Percentiles rank a stretch among this genome's conserved stretches.
Evolutionary conservation across 2,113 vertebrate genomes (phyloP).

Genomic region (Macquaria ambigua): DNA sequence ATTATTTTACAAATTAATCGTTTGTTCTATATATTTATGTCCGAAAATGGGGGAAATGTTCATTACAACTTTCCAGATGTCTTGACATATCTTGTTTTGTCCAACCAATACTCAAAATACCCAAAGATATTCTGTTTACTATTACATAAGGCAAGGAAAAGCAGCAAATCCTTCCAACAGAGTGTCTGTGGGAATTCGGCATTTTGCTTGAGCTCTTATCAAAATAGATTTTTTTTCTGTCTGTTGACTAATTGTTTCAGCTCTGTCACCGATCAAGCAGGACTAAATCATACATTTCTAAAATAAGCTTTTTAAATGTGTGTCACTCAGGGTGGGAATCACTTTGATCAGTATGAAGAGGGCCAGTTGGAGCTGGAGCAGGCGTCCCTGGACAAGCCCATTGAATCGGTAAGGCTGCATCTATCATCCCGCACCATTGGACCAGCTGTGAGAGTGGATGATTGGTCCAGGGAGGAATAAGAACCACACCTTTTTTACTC

Average conservation of each 20-base stretch:
- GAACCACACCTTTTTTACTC: constrained; percentile 69
- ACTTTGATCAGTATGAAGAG: constrained; percentile 99
- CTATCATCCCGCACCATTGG: constrained; percentile 73
- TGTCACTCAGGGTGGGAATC: constrained; percentile 95
- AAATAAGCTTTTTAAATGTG: constrained; percentile 27
- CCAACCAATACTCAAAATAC: background rate
- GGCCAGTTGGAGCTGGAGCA: constrained; percentile 99
- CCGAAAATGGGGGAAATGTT: constrained; percentile 2
- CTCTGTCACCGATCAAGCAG: background rate
- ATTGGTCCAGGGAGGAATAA: constrained; percentile 85
- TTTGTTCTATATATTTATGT: background rate
- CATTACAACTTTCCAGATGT: background rate
- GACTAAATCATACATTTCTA: constrained; percentile 4
- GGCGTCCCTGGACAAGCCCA: constrained; percentile 98
- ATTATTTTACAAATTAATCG: background rate
- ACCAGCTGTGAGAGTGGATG: constrained; percentile 86
- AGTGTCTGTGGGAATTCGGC: background rate
- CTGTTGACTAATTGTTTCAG: background rate
- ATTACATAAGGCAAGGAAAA: background rate
- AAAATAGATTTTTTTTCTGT: background rate
- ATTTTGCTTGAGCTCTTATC: background rate
- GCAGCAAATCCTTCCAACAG: background rate
- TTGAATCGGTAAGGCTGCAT: constrained; percentile 97
- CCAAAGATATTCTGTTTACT: background rate
- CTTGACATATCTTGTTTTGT: background rate